Evolutionary conservation across 2,888 invertebrate genomes (phyloP), one percentile per base, ranked within the genome.

Genomic region (Morpho deidamia): DNA sequence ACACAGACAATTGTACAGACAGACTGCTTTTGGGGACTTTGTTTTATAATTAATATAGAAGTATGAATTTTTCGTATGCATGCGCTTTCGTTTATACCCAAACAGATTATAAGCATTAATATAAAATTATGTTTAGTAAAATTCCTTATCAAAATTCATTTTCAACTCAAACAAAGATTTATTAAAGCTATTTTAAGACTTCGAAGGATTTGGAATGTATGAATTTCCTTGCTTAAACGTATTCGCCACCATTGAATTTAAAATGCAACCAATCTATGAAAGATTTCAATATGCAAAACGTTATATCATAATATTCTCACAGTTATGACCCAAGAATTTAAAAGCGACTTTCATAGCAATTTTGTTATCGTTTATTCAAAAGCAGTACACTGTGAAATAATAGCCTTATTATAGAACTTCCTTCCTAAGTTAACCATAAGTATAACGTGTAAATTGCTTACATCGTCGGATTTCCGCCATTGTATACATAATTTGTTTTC

Each of bases 361-460:
- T 71, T 72, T 68, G 62, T 65, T 72, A 71, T 74, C 68, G 73
- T 76, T 76, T 76, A 76, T 77, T 72, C 71, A 73, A 70, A 67
- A 64, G 67, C 71, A 70, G 64, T 12, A 10, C 66, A 64, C 70
- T 74, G 76, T 78, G 70, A 75, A 79, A 78, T 75, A 70, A 66
- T 67, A 64, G 60, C 62, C 56, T 59, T 58, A 58, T 64, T 64
- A 63, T 58, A 64, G 66, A 62, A 66, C 65, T 60, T 67, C 63
- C 66, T 63, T 57, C 53, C 51, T 54, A 53, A 54, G 56, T 55
- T 43, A 55, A 43, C 53, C 34, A 56, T 58, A 55, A 52, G 56
- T 56, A 46, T 53, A 53, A 53, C 46, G 46, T 12, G 45, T 12
- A 48, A 23, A 51, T 53, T 57, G 43, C 51, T 53, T 57, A 50